These are phyloP conservation scores for Parazoanthus atlanticus DNA, from an alignment of 92 coral and sea anemone species.

Conservation along the genomic window DNA sequence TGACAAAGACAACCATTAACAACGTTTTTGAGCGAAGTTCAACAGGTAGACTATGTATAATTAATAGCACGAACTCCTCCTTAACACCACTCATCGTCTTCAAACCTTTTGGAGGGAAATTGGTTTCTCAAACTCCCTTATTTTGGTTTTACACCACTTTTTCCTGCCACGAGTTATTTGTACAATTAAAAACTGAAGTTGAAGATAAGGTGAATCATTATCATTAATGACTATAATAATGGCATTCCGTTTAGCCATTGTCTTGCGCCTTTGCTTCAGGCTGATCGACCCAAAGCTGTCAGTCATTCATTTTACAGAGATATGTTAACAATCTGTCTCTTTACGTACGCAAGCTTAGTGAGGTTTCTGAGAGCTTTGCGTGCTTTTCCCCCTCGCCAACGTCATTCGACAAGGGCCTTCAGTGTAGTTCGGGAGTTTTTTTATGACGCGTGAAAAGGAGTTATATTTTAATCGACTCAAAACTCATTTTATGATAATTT, in stretches of 20 bases:
- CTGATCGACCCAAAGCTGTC: slow-evolving; percentile 24
- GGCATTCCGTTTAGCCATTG: slow-evolving; percentile 41
- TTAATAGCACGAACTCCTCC: slow-evolving; percentile 34
- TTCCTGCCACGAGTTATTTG: slow-evolving; percentile 18
- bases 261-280: slow-evolving; percentile 10
- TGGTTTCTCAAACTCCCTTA: not conserved
- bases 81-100: not conserved
- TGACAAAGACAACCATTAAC: slow-evolving; percentile 35
- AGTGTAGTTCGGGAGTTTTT: not conserved
- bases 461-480: slow-evolving; percentile 19
- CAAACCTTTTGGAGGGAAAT: not conserved
- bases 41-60: slow-evolving; percentile 38
- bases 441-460: slow-evolving; percentile 20
- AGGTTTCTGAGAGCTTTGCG: not conserved
- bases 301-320: slow-evolving; percentile 33
- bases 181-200: slow-evolving; percentile 11
- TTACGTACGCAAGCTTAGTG: slow-evolving; percentile 13
- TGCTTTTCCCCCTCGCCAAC: slow-evolving; percentile 8
- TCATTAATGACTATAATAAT: slow-evolving; percentile 45
- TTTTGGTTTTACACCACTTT: not conserved
- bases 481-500: not conserved
- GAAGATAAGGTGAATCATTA: slow-evolving; percentile 34
- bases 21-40: slow-evolving; percentile 13
- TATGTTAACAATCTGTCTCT: slow-evolving; percentile 20
- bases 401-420: slow-evolving; percentile 29